A percentile compares a stretch with the other conserved stretches of the same genome.
Conservation (phyloP, 2,113 vertebrate species). For the Meleagris gallopavo region DNA sequence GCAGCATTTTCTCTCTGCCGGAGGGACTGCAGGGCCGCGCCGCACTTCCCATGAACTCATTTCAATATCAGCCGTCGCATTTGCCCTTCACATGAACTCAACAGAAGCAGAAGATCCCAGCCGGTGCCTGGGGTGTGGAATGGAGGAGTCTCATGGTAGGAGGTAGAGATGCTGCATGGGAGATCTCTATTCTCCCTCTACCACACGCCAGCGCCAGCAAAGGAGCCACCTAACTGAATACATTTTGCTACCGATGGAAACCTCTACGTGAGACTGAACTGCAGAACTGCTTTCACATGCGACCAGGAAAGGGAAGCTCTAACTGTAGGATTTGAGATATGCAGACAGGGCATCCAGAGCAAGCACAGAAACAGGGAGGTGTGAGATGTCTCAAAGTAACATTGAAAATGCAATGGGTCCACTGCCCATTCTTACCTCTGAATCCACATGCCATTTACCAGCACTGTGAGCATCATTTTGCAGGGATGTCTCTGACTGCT, state of each 20-base stretch:
- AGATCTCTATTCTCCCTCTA: not conserved
- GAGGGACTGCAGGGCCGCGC: not conserved
- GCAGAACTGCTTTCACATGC: not conserved
- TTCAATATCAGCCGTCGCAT: not conserved
- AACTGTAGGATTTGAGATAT: rapidly evolving
- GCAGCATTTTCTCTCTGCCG: not conserved
- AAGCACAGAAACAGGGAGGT: not conserved
- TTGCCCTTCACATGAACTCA: not conserved
- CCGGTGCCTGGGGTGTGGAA: not conserved
- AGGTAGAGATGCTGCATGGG: not conserved
- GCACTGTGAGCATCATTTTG: not conserved
- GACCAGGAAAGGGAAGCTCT: not conserved
- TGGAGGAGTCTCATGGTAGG: rapidly evolving
- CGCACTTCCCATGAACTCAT: not conserved
- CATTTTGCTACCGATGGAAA: not conserved
- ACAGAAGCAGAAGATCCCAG: not conserved
- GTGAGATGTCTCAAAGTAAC: not conserved
- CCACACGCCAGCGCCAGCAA: not conserved
- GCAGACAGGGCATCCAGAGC: not conserved
- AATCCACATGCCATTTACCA: not conserved
- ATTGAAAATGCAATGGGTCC: not conserved
- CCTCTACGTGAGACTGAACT: not conserved
- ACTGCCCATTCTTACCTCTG: not conserved
- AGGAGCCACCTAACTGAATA: not conserved
- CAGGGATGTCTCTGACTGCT: not conserved